These are phyloP conservation scores for Mastigias papua DNA, from an alignment of 30 jellyfish, hydroid and myxozoan genomes.

Conservation along the genomic window DNA sequence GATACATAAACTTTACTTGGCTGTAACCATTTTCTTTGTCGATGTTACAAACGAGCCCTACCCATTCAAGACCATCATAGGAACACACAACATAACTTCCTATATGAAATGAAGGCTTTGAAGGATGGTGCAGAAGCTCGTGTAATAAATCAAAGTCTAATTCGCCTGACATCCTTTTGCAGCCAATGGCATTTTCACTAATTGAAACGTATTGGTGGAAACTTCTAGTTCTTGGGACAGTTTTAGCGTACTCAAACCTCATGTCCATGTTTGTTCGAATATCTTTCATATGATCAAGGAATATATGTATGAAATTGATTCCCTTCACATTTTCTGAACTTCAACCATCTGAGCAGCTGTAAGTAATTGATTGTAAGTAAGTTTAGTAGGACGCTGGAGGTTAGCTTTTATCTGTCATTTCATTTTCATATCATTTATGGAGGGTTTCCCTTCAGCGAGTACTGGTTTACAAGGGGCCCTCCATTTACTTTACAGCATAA, in stretches of 20 bases:
- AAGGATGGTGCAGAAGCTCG: too few species aligned
- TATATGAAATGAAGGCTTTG: too few species aligned
- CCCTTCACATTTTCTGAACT: slow-evolving; percentile 60
- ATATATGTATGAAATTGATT: slow-evolving; percentile 44
- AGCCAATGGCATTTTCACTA: slow-evolving; percentile 35
- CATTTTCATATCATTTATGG: slow-evolving; percentile 15
- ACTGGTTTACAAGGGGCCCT: neutral
- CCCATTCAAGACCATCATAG: slow-evolving; percentile 43
- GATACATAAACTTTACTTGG: slow-evolving; percentile 66
- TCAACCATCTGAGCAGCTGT: slow-evolving; percentile 47
- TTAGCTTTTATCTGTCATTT: slow-evolving; percentile 69
- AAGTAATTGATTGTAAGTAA: slow-evolving; percentile 43
- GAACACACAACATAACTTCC: slow-evolving; percentile 6
- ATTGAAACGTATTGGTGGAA: slow-evolving; percentile 60
- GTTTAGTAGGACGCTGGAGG: slow-evolving; percentile 39
- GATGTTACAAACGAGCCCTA: slow-evolving; percentile 16
- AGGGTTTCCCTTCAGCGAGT: neutral
- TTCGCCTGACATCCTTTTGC: neutral
- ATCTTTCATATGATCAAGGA: slow-evolving; percentile 29
- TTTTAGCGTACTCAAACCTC: slow-evolving; percentile 52
- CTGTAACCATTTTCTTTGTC: slow-evolving; percentile 11
- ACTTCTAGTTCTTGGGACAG: slow-evolving; percentile 77
- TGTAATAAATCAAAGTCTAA: neutral
- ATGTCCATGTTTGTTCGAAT: slow-evolving; percentile 23
- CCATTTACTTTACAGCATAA: neutral